phyloP scores from a whole-genome alignment of 2,888 invertebrate species.

The Anorthoa munda region DNA sequence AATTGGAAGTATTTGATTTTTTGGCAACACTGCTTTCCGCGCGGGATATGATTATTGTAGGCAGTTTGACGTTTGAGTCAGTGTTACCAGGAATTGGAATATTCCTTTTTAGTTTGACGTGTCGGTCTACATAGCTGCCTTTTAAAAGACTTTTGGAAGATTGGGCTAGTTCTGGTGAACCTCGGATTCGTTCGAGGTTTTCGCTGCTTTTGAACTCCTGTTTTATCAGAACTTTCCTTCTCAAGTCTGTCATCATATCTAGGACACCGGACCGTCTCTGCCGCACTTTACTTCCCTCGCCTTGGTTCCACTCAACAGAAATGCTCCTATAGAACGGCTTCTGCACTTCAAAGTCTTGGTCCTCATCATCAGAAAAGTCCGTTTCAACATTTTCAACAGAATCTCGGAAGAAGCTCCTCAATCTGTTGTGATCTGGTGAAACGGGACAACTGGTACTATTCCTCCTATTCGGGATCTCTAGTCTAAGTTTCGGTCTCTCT shows the following conservation, averaged over 20 bases:
- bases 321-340: slow-evolving; percentile 75
- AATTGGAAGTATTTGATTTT: slow-evolving; percentile 78
- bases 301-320: slow-evolving; percentile 68
- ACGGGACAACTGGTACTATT: slow-evolving; percentile 70
- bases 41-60: slow-evolving; percentile 72
- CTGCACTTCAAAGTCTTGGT: slow-evolving; percentile 64
- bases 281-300: slow-evolving; percentile 49
- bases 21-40: slow-evolving; percentile 75
- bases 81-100: slow-evolving; percentile 50
- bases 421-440: slow-evolving; percentile 76
- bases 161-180: slow-evolving; percentile 54
- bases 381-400: slow-evolving; percentile 69
- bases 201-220: slow-evolving; percentile 80
- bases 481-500: slow-evolving; percentile 36
- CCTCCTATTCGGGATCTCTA: slow-evolving; percentile 56
- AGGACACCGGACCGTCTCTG: slow-evolving; percentile 69
- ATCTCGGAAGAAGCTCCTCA: slow-evolving; percentile 71
- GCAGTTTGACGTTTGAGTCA: slow-evolving; percentile 59
- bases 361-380: slow-evolving; percentile 64
- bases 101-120: slow-evolving; percentile 67
- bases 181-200: slow-evolving; percentile 66
- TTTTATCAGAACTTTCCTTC: slow-evolving; percentile 79
- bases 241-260: slow-evolving; percentile 74
- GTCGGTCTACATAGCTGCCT: slow-evolving; percentile 32
- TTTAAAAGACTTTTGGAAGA: slow-evolving; percentile 28